Evolutionary conservation across 1,140 invertebrate genomes (phyloP).

Genomic region (Drosophila ambigua): DNA sequence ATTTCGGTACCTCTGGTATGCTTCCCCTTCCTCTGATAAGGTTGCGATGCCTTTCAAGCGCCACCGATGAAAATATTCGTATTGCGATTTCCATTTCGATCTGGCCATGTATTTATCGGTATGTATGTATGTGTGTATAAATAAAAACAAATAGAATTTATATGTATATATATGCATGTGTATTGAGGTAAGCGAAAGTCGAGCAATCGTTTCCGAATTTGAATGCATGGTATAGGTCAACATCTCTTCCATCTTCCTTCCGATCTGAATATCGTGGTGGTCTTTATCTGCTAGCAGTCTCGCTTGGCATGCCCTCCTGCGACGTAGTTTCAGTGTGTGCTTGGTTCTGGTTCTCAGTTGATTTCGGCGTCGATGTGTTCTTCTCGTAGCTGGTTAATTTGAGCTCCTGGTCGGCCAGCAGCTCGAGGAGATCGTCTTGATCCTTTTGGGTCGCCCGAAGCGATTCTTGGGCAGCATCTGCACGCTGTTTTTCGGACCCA

Average conservation of each 20-base stretch:
- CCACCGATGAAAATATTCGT: too few relatives aligned
- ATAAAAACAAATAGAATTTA: constrained; percentile 15
- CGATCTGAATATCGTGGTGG: background rate
- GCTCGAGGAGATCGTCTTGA: constrained; percentile 94
- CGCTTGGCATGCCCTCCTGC: constrained; percentile 12
- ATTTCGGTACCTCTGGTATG: too few relatives aligned
- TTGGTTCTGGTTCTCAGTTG: constrained; percentile 12
- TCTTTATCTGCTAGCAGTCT: constrained; percentile 47
- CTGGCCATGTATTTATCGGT: background rate
- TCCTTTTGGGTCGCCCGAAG: constrained; percentile 91
- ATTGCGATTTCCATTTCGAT: too few relatives aligned
- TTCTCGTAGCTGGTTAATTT: constrained; percentile 67
- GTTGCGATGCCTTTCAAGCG: too few relatives aligned
- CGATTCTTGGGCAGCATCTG: constrained; percentile 78
- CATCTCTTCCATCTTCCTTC: background rate
- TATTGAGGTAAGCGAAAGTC: constrained; percentile 23
- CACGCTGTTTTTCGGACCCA: constrained; percentile 52
- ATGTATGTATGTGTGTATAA: background rate
- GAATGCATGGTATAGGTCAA: background rate
- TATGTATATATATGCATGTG: constrained; percentile 20
- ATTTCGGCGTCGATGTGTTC: constrained; percentile 5
- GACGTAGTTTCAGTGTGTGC: constrained; percentile 1
- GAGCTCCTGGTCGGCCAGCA: constrained; percentile 90
- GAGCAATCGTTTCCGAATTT: constrained; percentile 12
- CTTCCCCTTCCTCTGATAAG: too few relatives aligned